Base-by-base conservation (phyloP, 2,888 invertebrate genomes). In the Hyalella azteca region DNA sequence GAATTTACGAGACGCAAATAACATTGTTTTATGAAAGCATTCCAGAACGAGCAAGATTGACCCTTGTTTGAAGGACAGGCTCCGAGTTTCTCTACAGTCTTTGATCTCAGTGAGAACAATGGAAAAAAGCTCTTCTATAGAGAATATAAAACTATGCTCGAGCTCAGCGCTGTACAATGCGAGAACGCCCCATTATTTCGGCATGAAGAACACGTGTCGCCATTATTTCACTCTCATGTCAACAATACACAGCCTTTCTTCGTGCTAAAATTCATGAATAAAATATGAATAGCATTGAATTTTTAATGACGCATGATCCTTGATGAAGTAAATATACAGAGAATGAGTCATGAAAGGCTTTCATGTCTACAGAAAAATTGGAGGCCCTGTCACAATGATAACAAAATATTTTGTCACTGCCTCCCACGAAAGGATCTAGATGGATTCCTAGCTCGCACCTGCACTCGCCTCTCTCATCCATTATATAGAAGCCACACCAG, bases 51-150 rank as follows among this genome's bases (percentile, higher is more conserved):
- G 7, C 22, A 19, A 50, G 50, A 50, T 50, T 50, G 50, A 50
- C 50, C 50, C 50, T 50, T 50, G 50, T 50, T 50, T 50, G 50
- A 19, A 22, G 50, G 50, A 50, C n/a, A 50, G 50, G 3, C 50
- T 7, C 13, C 19, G 50, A 22, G 3, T 19, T 15, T 19, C 13
- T 7, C n/a, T 15, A 15, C 50, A 5, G 13, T 19, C 50, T 50
- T 50, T 50, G 3, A 50, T 50, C 50, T 50, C 50, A n/a, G 50
- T n/a, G n/a, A n/a, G 50, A 19, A 50, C 50, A 50, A 50, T 50
- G 50, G 50, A 50, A 50, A 22, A 5, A 50, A 50, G 13, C 15
- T 50, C 50, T 50, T 7, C 50, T 22, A 15, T 15, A 50, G n/a
- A 50, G 50, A 50, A 50, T 50, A 5, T 50, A 50, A 50, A 50